phyloP scores from a whole-genome alignment of 2,113 vertebrate genomes.

The Muntiacus muntjak region DNA sequence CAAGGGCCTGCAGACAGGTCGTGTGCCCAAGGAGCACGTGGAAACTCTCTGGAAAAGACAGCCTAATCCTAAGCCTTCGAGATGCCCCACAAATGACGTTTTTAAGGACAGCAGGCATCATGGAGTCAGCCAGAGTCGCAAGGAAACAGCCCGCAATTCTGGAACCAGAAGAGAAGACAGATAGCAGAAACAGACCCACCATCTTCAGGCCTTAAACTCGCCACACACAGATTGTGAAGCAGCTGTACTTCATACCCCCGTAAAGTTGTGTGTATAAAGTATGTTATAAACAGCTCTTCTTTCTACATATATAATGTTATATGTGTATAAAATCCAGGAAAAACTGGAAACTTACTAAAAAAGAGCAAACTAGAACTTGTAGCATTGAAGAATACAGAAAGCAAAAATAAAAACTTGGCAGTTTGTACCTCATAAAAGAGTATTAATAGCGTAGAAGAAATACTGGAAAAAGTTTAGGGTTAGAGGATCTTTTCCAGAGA shows the following conservation, averaged over 20 bases:
- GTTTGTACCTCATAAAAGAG: background rate
- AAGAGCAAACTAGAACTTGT: background rate
- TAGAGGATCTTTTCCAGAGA: background rate
- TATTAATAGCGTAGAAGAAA: background rate
- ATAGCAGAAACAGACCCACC: background rate
- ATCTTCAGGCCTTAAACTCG: background rate
- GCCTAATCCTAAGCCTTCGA: background rate
- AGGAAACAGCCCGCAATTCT: background rate
- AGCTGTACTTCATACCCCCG: background rate
- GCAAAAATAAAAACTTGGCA: background rate
- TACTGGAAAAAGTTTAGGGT: background rate
- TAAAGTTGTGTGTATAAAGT: background rate
- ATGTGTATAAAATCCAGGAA: background rate
- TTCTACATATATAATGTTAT: background rate
- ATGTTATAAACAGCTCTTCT: background rate
- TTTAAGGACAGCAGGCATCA: background rate
- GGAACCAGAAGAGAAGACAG: no score
- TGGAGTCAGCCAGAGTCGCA: background rate
- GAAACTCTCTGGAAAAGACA: background rate
- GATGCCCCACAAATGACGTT: background rate
- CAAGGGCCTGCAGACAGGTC: background rate
- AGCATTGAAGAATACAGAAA: background rate
- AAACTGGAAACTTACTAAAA: background rate
- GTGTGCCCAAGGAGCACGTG: background rate
- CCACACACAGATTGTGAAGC: background rate